Conservation (phyloP, 2,888 invertebrate genomes). For the Drosophila rellima region DNA sequence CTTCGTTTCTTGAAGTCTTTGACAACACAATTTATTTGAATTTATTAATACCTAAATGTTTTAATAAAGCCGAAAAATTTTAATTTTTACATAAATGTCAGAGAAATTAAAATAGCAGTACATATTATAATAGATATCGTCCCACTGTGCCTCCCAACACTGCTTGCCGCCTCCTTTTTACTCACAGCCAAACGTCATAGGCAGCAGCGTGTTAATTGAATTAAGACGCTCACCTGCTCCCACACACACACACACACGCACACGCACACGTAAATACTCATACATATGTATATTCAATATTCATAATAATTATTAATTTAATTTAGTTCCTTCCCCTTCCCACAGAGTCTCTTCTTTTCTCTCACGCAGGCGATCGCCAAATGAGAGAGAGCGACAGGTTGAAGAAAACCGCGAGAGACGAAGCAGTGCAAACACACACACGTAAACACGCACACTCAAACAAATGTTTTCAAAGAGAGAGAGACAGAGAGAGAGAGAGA, state of each 20-base stretch:
- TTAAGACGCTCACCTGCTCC: conserved; percentile 41
- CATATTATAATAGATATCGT: not conserved
- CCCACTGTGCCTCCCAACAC: conserved; percentile 14
- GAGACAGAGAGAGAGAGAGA: not conserved
- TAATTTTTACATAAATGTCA: no score
- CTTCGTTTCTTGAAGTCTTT: no score
- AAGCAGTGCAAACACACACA: conserved; percentile 7
- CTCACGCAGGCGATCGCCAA: conserved; percentile 11
- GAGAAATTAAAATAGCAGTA: not conserved
- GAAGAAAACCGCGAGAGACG: conserved; percentile 19
- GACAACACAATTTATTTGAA: no score
- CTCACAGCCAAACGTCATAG: conserved; percentile 21
- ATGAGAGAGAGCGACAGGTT: conserved; percentile 24
- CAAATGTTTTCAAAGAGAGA: conserved; percentile 12
- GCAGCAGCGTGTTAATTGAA: conserved; percentile 32
- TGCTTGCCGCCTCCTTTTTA: conserved; percentile 5
- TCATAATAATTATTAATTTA: conserved; percentile 45
- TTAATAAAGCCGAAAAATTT: no score
- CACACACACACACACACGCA: conserved; percentile 1
- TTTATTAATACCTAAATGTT: no score
- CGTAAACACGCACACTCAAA: conserved; percentile 6
- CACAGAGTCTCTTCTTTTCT: conserved; percentile 7
- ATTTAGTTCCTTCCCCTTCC: conserved; percentile 29
- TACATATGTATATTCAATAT: conserved; percentile 9
- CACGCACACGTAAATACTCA: not conserved